phyloP scores from a whole-genome alignment of 2,113 vertebrate species.

The Calyptomena viridis region DNA sequence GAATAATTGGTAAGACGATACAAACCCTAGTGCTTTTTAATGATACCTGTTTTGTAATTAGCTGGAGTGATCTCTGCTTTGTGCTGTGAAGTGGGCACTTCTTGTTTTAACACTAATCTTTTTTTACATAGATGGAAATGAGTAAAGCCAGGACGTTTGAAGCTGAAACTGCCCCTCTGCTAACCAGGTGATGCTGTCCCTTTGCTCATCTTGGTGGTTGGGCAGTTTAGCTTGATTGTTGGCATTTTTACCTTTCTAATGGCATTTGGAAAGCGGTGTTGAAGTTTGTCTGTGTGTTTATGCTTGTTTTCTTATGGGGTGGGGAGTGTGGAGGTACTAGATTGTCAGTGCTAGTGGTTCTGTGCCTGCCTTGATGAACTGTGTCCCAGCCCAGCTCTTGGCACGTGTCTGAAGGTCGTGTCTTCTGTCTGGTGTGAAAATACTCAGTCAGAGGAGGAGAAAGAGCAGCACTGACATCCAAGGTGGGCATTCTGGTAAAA shows the following conservation, averaged over 20 bases:
- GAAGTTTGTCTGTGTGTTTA: constrained; percentile 29
- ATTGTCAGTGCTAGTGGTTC: neutral
- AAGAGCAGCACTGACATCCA: constrained; percentile 2
- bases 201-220: neutral
- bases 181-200: neutral
- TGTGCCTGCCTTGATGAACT: neutral
- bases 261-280: constrained; percentile 23
- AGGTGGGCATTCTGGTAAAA: neutral
- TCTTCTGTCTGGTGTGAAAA: neutral
- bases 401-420: neutral
- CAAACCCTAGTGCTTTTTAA: constrained; percentile 24
- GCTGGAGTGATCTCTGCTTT: constrained; percentile 57
- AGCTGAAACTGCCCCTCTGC: neutral
- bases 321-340: neutral
- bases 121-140: constrained; percentile 28
- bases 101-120: constrained; percentile 17
- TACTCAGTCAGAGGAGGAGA: neutral
- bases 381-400: neutral
- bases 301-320: constrained; percentile 19
- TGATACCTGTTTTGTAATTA: constrained; percentile 42
- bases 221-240: neutral
- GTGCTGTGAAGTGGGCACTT: constrained; percentile 49
- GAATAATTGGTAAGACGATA: neutral
- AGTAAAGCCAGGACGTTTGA: constrained; percentile 10
- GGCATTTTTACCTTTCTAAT: neutral